Evolutionary conservation across 2,888 invertebrate genomes (phyloP).

Genomic region (Drosophila cognata): DNA sequence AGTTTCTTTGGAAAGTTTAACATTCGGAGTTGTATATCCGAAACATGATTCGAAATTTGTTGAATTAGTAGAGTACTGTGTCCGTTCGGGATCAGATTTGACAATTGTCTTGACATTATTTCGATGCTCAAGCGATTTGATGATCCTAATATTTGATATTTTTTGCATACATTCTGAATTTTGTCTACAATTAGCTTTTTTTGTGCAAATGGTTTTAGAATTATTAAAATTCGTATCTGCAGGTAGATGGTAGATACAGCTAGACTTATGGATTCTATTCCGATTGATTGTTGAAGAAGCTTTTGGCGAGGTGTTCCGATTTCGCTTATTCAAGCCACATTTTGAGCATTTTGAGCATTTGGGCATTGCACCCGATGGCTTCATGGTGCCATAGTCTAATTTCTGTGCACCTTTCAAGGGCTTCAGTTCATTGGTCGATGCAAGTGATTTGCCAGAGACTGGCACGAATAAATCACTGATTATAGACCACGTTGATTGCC

Average conservation of each 20-base stretch:
- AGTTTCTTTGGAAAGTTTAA: not conserved
- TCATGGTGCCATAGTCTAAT: conserved; percentile 22
- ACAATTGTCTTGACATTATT: not conserved
- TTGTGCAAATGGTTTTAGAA: not conserved
- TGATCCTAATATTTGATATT: not conserved
- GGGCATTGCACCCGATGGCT: too few species aligned
- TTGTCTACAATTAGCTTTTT: not conserved
- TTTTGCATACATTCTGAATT: not conserved
- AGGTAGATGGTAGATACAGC: not conserved
- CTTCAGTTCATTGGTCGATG: conserved; percentile 1
- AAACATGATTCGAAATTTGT: not conserved
- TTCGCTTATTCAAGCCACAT: conserved; percentile 28
- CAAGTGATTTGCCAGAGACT: not conserved
- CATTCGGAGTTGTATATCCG: not conserved
- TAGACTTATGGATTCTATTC: not conserved
- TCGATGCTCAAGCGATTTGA: not conserved
- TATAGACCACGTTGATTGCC: conserved; percentile 39
- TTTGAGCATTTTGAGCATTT: conserved; percentile 17
- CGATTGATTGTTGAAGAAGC: not conserved
- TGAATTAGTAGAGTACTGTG: not conserved
- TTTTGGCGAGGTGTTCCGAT: not conserved
- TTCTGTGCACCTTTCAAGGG: conserved; percentile 3
- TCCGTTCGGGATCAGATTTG: not conserved
- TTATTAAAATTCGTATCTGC: not conserved
- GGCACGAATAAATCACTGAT: conserved; percentile 25